Evolutionary conservation across 1,140 invertebrate species (phyloP).

Genomic region (Marisa cornuarietis): DNA sequence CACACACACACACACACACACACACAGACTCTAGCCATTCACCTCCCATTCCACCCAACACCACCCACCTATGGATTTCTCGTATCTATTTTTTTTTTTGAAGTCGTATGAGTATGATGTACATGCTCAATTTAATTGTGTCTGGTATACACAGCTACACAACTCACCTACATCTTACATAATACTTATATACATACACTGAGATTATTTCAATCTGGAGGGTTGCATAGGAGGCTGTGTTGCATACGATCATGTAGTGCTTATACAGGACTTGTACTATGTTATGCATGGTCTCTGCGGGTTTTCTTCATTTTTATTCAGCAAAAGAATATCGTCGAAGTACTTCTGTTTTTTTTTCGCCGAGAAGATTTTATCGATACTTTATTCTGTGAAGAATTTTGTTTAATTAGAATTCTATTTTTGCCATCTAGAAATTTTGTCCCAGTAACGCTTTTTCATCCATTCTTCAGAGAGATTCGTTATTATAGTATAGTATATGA

Average conservation of each 20-base stretch:
- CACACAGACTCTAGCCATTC: neutral
- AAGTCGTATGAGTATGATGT: neutral
- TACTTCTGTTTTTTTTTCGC: no score
- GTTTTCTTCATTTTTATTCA: no score
- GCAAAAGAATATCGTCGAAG: no score
- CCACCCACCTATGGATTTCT: neutral
- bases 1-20: slow-evolving; percentile 14
- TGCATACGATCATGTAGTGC: neutral
- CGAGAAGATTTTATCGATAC: no score
- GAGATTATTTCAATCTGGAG: neutral
- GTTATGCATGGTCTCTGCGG: no score
- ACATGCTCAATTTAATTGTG: neutral
- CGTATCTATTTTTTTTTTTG: no score
- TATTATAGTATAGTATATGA: no score
- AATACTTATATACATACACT: slow-evolving; percentile 1
- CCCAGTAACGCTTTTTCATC: no score
- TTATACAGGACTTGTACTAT: neutral
- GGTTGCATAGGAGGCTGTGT: neutral
- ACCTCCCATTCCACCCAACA: neutral
- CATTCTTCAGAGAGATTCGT: no score
- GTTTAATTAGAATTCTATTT: no score
- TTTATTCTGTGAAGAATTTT: no score
- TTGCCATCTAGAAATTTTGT: no score
- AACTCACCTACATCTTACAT: neutral
- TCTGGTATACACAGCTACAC: neutral